These are phyloP conservation scores for Nannoperca australis DNA, from an alignment of 2,797 vertebrate genomes.

Conservation along the genomic window DNA sequence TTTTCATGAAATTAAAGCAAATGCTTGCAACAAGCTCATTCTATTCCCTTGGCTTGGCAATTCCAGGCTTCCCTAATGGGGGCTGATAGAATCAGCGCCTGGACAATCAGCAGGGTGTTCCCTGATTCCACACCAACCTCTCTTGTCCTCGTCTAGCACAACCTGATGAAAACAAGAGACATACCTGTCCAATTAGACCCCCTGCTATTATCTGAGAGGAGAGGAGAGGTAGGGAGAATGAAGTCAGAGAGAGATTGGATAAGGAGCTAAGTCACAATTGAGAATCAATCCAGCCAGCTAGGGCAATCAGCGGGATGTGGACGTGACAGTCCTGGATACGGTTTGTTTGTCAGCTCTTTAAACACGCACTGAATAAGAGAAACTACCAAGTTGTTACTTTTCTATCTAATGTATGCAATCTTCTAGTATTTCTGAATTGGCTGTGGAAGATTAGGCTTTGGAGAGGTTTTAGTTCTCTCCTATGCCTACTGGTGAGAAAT, in stretches of 20 bases:
- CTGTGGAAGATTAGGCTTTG: conserved; percentile 48
- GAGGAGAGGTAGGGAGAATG: conserved; percentile 13
- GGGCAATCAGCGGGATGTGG: conserved; percentile 51
- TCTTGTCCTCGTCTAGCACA: conserved; percentile 45
- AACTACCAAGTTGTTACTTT: conserved; percentile 28
- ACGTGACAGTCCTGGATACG: conserved; percentile 57
- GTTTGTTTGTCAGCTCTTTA: conserved; percentile 59
- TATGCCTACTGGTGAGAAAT: conserved; percentile 32
- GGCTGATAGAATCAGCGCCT: conserved; percentile 72
- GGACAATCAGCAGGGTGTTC: conserved; percentile 74
- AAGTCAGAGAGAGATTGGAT: conserved; percentile 53
- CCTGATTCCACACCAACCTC: conserved; percentile 48
- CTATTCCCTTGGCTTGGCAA: conserved; percentile 50
- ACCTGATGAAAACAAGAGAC: conserved; percentile 68
- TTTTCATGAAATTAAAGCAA: conserved; percentile 61
- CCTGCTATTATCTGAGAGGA: conserved; percentile 59
- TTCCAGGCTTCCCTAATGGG: conserved; percentile 65
- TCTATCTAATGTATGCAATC: conserved; percentile 35
- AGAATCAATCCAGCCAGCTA: conserved; percentile 60
- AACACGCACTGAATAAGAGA: conserved; percentile 41
- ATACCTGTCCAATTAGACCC: conserved; percentile 73
- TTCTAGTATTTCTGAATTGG: conserved; percentile 32
- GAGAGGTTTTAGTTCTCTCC: conserved; percentile 39
- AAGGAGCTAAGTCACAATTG: conserved; percentile 48
- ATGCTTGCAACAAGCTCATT: conserved; percentile 55